These are phyloP conservation scores for Cephalopachus bancanus DNA, from an alignment of 2,797 vertebrate genomes.

Conservation along the genomic window DNA sequence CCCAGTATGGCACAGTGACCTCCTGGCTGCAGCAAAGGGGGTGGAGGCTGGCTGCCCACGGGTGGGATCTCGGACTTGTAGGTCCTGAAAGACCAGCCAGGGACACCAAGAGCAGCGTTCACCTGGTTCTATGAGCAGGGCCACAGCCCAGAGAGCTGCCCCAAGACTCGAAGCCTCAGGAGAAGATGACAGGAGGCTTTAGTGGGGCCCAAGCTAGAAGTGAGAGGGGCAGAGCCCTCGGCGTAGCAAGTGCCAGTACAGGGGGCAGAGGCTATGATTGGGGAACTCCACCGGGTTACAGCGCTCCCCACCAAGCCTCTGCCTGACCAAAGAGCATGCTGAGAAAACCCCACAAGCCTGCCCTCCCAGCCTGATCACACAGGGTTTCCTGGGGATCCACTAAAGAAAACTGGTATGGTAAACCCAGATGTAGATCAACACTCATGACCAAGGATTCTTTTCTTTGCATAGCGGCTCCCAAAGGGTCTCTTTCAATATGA, in stretches of 20 bases:
- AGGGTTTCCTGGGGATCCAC: background rate
- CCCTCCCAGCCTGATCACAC: too few species aligned
- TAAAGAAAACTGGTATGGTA: background rate
- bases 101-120: background rate
- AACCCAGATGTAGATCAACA: background rate
- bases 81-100: background rate
- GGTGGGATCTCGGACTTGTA: background rate
- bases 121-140: background rate
- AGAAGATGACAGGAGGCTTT: background rate
- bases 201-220: background rate
- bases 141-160: too few species aligned
- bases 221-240: background rate
- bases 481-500: background rate
- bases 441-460: background rate
- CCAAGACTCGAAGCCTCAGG: background rate
- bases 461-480: background rate
- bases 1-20: fast-evolving
- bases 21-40: background rate
- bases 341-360: too few species aligned
- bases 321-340: too few species aligned
- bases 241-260: background rate
- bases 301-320: too few species aligned
- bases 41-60: background rate
- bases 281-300: too few species aligned
- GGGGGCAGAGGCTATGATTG: background rate